Evolutionary conservation across 2,113 vertebrate genomes (phyloP), one percentile per base, ranked within the genome.

Genomic region (Lepisosteus osseus): DNA sequence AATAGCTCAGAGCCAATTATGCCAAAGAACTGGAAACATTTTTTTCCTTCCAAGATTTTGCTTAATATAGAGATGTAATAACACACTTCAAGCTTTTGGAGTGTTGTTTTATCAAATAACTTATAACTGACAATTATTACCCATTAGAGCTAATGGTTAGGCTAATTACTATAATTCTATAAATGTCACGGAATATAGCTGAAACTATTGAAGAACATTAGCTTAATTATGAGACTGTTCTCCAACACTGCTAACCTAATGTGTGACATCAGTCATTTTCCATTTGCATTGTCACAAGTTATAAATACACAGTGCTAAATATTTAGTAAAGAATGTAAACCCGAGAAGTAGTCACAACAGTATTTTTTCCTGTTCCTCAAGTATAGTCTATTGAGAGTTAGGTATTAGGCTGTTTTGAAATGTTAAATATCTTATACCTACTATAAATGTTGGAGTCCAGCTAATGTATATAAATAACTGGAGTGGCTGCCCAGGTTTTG

Each of bases 111-210:
- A 91, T 87, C 86, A 93, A 91, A 90, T 91, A 92, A 85, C 92
- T 93, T 93, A 88, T 93, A 90, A 90, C 89, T 86, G 88, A 86
- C 92, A 92, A 94, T 95, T 94, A 95, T 87, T 91, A 89, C 90
- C 90, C 86, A 88, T 93, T 94, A 93, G 88, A 86, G 78, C 90
- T 94, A 94, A 93, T 86, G 88, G 85, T 77, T 76, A 44, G 73
- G 81, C 92, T 95, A 91, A 92, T 94, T 95, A 94, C 90, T 83
- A 83, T 87, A 83, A 88, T 90, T 89, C 88, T 88, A 91, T 94
- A 91, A 93, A 93, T 93, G 87, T 82, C 85, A 80, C 88, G 83
- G 86, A 88, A 89, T 92, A 90, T 89, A 89, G 89, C 79, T 78
- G 85, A 84, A 87, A 87, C 84, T 86, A 85, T 85, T 87, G 85